Percentiles rank a stretch among this genome's conserved stretches.
phyloP scores from a whole-genome alignment of 2,888 invertebrate species.

The Andrena dorsata region DNA sequence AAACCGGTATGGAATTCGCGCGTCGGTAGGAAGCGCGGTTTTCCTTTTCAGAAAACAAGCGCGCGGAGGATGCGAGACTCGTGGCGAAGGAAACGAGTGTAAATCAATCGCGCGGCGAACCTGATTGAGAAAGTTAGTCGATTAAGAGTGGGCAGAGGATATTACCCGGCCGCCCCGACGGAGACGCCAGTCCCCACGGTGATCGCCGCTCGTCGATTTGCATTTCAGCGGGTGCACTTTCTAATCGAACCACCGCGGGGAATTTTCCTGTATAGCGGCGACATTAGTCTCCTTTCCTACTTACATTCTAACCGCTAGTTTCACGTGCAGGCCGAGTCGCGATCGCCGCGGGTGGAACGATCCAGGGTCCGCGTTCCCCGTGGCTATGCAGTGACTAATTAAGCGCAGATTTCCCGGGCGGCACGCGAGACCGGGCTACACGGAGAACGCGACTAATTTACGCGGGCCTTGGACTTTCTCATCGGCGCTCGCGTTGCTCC shows the following conservation, averaged over 20 bases:
- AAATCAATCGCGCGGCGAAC: neutral
- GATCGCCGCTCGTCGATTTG: constrained; percentile 17
- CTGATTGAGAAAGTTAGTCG: constrained; percentile 44
- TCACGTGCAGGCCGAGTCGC: constrained; percentile 43
- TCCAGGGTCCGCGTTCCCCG: neutral
- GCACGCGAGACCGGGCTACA: constrained; percentile 18
- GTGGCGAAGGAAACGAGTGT: neutral
- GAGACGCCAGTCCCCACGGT: constrained; percentile 9
- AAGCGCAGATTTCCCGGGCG: constrained; percentile 4
- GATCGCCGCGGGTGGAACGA: neutral
- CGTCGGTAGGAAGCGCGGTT: neutral
- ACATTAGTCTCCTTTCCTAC: constrained; percentile 74
- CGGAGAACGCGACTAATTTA: neutral
- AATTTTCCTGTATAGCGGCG: constrained; percentile 69
- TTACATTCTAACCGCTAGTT: constrained; percentile 63
- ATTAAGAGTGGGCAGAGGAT: constrained; percentile 54
- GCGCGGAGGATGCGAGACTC: neutral
- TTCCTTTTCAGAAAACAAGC: constrained; percentile 4
- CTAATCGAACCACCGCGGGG: constrained; percentile 64
- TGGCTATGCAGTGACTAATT: constrained; percentile 27
- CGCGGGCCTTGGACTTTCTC: constrained; percentile 27
- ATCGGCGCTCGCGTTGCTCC: neutral
- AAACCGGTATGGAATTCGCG: neutral
- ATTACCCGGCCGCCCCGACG: constrained; percentile 16
- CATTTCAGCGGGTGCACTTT: constrained; percentile 69